These are phyloP conservation scores for Lepidothrix coronata DNA, from an alignment of 2,113 vertebrate species.

Conservation along the genomic window DNA sequence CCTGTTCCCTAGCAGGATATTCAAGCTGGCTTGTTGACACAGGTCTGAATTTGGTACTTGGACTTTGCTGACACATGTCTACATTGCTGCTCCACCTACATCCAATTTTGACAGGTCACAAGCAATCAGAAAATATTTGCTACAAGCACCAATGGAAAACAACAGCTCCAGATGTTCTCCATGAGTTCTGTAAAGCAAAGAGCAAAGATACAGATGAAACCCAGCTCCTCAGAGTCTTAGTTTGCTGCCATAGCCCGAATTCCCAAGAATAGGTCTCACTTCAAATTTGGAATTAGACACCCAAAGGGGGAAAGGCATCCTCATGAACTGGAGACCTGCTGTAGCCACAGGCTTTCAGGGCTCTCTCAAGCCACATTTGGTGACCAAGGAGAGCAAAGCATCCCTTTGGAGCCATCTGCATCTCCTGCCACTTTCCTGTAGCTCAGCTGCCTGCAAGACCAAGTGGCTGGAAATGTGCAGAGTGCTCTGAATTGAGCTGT, in stretches of 20 bases:
- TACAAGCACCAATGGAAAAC: background rate
- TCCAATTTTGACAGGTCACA: background rate
- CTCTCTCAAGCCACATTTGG: background rate
- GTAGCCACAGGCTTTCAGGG: background rate
- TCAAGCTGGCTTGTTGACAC: background rate
- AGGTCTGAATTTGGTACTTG: background rate
- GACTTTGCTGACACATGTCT: background rate
- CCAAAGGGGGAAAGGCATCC: background rate
- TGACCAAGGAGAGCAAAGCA: background rate
- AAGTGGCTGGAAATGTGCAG: conserved; percentile 49
- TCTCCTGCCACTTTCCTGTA: conserved; percentile 49
- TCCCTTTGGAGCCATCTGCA: background rate
- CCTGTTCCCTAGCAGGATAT: background rate
- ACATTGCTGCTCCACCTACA: background rate
- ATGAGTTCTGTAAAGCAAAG: accelerated
- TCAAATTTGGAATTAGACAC: background rate
- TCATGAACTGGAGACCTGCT: background rate
- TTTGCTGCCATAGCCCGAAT: background rate
- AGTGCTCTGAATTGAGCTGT: conserved; percentile 68
- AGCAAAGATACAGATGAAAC: background rate
- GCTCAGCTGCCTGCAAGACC: conserved; percentile 43
- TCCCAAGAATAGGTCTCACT: background rate
- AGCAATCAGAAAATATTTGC: background rate
- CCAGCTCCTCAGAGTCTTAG: background rate
- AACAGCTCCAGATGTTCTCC: background rate